Evolutionary conservation across 30 jellyfish, hydroid and myxozoan genomes (phyloP).

Genomic region (Cassiopea andromeda): DNA sequence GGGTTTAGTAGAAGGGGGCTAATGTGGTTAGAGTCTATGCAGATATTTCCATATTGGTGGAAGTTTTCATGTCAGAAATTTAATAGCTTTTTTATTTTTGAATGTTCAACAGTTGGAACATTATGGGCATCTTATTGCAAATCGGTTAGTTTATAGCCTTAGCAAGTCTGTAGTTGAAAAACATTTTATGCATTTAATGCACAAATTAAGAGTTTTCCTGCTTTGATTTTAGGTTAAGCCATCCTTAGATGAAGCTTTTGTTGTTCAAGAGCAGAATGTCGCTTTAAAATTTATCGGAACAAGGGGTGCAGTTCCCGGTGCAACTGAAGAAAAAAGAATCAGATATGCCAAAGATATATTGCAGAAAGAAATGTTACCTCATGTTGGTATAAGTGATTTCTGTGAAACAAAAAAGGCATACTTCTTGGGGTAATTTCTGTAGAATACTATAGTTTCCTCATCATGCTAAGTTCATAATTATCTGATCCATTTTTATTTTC

Average conservation of each 20-base stretch:
- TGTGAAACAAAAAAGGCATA: slow-evolving; percentile 99
- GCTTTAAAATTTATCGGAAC: slow-evolving; percentile 99
- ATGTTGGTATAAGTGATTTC: slow-evolving; percentile 99
- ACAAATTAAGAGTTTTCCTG: not conserved
- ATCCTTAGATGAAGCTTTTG: slow-evolving; percentile 99
- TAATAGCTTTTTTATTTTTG: too few species aligned
- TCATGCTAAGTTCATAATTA: too few species aligned
- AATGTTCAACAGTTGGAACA: too few species aligned
- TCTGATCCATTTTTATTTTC: too few species aligned
- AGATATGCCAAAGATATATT: slow-evolving; percentile 95
- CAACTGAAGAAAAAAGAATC: slow-evolving; percentile 96
- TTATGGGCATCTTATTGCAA: too few species aligned
- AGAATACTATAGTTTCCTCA: too few species aligned
- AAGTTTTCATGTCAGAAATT: too few species aligned
- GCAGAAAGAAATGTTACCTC: slow-evolving; percentile 99
- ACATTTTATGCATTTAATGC: not conserved
- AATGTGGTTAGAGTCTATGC: too few species aligned
- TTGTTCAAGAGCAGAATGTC: slow-evolving; percentile 98
- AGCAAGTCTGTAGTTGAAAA: not conserved
- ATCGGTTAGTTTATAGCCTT: too few species aligned
- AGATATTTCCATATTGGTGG: too few species aligned
- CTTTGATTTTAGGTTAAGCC: slow-evolving; percentile 90
- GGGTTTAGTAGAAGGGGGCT: too few species aligned
- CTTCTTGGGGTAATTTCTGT: slow-evolving; percentile 81
- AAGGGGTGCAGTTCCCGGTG: slow-evolving; percentile 99